A percentile compares a stretch with the other conserved stretches of the same genome.
Conservation (phyloP, 37 sponge, comb jelly and placozoan species). For the Theonella swinhoei region DNA sequence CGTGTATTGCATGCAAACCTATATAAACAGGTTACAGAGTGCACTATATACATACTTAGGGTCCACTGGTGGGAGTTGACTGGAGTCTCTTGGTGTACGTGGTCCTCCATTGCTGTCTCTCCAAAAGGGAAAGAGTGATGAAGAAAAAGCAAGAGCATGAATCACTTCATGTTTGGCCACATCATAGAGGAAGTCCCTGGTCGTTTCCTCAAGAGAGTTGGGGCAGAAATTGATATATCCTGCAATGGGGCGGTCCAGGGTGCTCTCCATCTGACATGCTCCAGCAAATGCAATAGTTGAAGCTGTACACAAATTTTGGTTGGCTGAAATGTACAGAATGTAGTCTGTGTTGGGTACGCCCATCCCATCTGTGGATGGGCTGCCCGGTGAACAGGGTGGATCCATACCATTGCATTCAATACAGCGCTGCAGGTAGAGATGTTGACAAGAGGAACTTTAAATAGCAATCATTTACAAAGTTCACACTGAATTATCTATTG, state of each 20-base stretch:
- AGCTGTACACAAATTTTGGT: not conserved
- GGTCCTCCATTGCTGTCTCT: conserved; percentile 65
- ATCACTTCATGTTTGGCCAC: conserved; percentile 82
- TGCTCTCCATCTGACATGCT: conserved; percentile 66
- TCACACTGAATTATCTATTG: no score
- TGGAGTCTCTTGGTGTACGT: conserved; percentile 74
- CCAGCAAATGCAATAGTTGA: conserved; percentile 76
- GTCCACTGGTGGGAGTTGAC: no score
- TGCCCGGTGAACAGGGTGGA: not conserved
- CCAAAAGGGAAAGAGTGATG: conserved; percentile 72
- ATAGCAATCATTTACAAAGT: no score
- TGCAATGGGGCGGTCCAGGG: conserved; percentile 80
- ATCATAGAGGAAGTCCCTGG: conserved; percentile 20
- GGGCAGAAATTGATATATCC: conserved; percentile 88
- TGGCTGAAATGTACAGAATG: conserved; percentile 77
- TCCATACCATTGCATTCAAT: conserved; percentile 39
- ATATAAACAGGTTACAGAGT: no score
- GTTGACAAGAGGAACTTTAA: no score
- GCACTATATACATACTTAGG: no score
- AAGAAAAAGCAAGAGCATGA: conserved; percentile 78
- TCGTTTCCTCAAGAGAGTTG: conserved; percentile 6
- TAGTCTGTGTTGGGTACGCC: conserved; percentile 75
- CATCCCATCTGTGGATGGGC: conserved; percentile 39
- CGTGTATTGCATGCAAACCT: no score
- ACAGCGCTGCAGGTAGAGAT: conserved; percentile 36